Percentiles rank a stretch among this genome's conserved stretches.
Conservation (phyloP, 2,888 invertebrate species). For the Pheosia tremula region DNA sequence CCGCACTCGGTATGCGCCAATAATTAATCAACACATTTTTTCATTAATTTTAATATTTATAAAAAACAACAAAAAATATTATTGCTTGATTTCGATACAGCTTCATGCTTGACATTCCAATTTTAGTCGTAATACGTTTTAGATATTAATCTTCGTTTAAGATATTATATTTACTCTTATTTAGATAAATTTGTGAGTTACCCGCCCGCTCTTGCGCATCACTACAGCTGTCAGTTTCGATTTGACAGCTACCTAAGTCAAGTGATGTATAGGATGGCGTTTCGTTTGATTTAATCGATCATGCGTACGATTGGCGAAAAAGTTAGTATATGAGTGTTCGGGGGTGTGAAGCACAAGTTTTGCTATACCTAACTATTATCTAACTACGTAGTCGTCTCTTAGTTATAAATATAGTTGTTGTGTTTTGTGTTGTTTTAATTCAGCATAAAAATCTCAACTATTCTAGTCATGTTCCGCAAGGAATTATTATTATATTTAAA, state of each 20-base stretch:
- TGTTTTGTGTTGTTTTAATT: conserved; percentile 74
- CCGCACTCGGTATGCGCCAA: conserved; percentile 51
- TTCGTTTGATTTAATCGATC: conserved; percentile 48
- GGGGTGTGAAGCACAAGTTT: conserved; percentile 70
- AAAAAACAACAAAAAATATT: conserved; percentile 39
- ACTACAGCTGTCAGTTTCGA: conserved; percentile 28
- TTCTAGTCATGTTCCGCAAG: conserved; percentile 57
- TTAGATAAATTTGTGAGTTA: conserved; percentile 76
- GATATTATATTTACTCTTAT: conserved; percentile 52
- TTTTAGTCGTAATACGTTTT: conserved; percentile 69
- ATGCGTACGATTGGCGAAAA: conserved; percentile 48
- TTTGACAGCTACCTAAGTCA: conserved; percentile 32
- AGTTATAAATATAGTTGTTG: conserved; percentile 74
- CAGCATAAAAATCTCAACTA: conserved; percentile 63
- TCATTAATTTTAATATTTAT: conserved; percentile 35
- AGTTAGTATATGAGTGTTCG: conserved; percentile 44
- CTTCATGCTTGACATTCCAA: conserved; percentile 73
- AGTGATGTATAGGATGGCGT: conserved; percentile 35
- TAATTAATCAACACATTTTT: conserved; percentile 42
- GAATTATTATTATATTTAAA: conserved; percentile 43
- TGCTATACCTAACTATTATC: conserved; percentile 61
- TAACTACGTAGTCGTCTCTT: conserved; percentile 59
- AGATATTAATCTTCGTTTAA: conserved; percentile 35
- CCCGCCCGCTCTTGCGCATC: conserved; percentile 51
- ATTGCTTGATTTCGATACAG: conserved; percentile 51